Evolutionary conservation across 2,797 vertebrate species (phyloP).

Genomic region (Oceanodroma leucorhoa): DNA sequence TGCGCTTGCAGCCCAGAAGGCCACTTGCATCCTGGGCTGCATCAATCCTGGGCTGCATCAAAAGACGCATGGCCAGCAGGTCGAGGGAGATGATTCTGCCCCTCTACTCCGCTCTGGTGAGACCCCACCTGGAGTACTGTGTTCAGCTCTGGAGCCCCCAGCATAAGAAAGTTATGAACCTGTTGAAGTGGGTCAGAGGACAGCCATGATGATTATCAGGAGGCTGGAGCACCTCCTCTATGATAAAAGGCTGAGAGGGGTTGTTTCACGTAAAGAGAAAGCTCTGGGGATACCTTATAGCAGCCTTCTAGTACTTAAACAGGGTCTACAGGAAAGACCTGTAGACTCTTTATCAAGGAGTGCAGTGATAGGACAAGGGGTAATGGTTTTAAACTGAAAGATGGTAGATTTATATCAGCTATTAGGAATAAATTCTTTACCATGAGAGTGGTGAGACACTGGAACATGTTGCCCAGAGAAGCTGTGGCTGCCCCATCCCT

Average conservation of each 20-base stretch:
- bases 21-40: too few species aligned
- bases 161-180: not conserved
- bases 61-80: not conserved
- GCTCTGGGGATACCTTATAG: not conserved
- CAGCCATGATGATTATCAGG: accelerated
- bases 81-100: not conserved
- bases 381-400: not conserved
- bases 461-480: not conserved
- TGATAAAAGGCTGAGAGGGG: not conserved
- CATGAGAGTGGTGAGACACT: not conserved
- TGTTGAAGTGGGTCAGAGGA: not conserved
- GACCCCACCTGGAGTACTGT: not conserved
- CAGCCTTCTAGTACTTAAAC: not conserved
- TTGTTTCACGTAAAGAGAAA: not conserved
- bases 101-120: accelerated
- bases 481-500: not conserved
- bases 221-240: not conserved
- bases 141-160: not conserved
- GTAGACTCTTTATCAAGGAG: not conserved
- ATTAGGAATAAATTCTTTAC: not conserved
- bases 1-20: too few species aligned
- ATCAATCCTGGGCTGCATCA: not conserved
- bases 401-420: not conserved
- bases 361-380: not conserved
- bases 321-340: too few species aligned